Base-by-base conservation (phyloP, 2,113 vertebrate species). In the Zosterops japonicus region DNA sequence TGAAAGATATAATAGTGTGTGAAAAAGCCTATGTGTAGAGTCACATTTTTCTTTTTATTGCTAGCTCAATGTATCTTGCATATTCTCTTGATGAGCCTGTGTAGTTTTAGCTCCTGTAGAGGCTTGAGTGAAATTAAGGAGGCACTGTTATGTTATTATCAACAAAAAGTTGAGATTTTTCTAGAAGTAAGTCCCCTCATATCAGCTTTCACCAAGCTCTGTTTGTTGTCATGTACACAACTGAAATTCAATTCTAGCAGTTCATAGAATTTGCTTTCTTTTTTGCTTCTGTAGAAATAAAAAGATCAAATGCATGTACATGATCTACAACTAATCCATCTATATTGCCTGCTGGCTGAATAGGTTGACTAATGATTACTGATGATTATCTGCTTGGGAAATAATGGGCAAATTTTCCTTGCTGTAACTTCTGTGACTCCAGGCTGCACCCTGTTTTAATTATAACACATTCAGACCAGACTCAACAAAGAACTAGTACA, bases 361-460 rank as follows among this genome's bases (percentile, higher is more conserved):
- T 94, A 92, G 36, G 52, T 75, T 90, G 88, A 90, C 76, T 94
- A 91, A 95, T 90, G 90, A 81, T 84, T 95, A 94, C 76, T 89
- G 83, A 96, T 93, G 55, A 74, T 94, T 95, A 90, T 90, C 83
- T 90, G 41, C 80, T 83, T 87, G 53, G 80, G 93, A 89, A 88
- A 90, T 81, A 94, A 95, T 81, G 68, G 83, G 64, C 21, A 94
- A 82, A 92, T 93, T 95, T 96, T 28, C 80, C 69, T 81, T 87
- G 28, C 69, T 93, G 14, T 75, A 93, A 90, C 64, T 94, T 77
- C 41, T 59, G 60, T 83, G 72, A 87, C 79, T 93, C 89, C 52
- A 83, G 88, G n/a, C 60, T 89, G 47, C 16, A n/a, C 64, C 53
- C 47, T 89, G 77, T 90, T 96, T 94, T 95, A 93, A 94, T 93